Evolutionary conservation across 37 sponge, comb jelly and placozoan species (phyloP).

Genomic region (Halisarca cf. caerulea): DNA sequence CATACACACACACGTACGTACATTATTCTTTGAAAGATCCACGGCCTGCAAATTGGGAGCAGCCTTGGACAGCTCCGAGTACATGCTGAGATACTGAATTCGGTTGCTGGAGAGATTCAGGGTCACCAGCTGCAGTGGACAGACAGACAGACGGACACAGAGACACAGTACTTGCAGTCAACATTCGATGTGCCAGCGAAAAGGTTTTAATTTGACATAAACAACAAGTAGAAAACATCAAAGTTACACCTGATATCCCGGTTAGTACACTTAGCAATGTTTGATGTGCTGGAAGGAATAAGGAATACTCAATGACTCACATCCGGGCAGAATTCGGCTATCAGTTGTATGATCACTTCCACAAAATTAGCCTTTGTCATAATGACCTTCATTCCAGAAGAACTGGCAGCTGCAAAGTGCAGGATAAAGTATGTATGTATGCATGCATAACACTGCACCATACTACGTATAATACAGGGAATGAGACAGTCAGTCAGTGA

Average conservation of each 20-base stretch:
- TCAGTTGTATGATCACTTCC: not conserved
- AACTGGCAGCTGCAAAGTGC: too few relatives aligned
- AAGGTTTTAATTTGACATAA: not conserved
- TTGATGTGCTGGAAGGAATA: not conserved
- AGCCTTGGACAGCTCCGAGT: not conserved
- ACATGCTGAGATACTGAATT: not conserved
- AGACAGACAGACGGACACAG: too few relatives aligned
- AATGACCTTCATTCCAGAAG: too few relatives aligned
- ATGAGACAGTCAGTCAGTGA: too few relatives aligned
- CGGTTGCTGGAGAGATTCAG: slow-evolving; percentile 6
- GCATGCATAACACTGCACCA: too few relatives aligned
- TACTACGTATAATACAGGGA: too few relatives aligned
- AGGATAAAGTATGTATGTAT: too few relatives aligned
- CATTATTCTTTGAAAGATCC: slow-evolving; percentile 10
- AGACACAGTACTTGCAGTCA: too few relatives aligned
- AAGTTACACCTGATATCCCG: not conserved
- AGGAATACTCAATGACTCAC: not conserved
- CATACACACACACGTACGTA: not conserved
- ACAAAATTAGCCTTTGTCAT: not conserved
- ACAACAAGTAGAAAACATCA: not conserved
- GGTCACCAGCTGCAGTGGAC: not conserved
- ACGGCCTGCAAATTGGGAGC: not conserved
- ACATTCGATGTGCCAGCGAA: too few relatives aligned
- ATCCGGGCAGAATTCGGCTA: slow-evolving; percentile 1
- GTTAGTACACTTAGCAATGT: not conserved